Percentiles rank a stretch among this genome's conserved stretches.
These are phyloP conservation scores for Paradisaea rubra DNA, from an alignment of 2,113 vertebrate species.

Conservation along the genomic window DNA sequence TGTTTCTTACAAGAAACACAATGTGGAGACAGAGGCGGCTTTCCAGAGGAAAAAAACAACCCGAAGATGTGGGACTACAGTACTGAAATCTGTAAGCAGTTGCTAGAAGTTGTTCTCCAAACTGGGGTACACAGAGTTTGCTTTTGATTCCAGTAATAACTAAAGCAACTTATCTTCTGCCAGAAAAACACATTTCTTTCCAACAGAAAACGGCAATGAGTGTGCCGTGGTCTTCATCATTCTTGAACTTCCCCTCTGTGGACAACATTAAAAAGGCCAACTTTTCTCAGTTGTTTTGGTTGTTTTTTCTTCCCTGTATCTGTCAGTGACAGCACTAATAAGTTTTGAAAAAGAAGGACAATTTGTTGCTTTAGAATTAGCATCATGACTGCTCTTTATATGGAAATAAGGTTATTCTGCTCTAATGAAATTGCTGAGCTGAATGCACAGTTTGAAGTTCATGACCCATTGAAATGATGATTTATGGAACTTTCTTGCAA, in stretches of 20 bases:
- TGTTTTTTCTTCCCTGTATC: neutral
- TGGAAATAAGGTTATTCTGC: conserved; percentile 52
- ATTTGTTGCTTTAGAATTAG: conserved; percentile 47
- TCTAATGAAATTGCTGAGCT: conserved; percentile 32
- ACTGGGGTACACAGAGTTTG: neutral
- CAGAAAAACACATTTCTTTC: neutral
- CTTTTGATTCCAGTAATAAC: neutral
- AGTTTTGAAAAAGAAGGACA: neutral
- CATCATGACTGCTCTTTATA: neutral
- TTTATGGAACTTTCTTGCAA: conserved; percentile 22
- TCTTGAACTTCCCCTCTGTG: neutral
- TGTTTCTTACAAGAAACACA: neutral
- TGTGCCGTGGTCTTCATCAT: neutral
- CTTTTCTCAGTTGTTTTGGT: neutral
- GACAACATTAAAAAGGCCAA: neutral
- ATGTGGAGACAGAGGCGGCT: neutral
- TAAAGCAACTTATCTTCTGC: neutral
- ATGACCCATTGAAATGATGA: conserved; percentile 8
- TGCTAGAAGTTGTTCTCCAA: neutral
- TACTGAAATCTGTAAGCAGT: neutral
- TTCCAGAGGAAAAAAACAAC: neutral
- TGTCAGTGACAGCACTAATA: neutral
- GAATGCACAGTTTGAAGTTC: conserved; percentile 48
- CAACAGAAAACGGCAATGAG: neutral
- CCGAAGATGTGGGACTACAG: neutral